Base-by-base conservation (phyloP, 2,113 vertebrate species). In the Leptobrachium ailaonicum region DNA sequence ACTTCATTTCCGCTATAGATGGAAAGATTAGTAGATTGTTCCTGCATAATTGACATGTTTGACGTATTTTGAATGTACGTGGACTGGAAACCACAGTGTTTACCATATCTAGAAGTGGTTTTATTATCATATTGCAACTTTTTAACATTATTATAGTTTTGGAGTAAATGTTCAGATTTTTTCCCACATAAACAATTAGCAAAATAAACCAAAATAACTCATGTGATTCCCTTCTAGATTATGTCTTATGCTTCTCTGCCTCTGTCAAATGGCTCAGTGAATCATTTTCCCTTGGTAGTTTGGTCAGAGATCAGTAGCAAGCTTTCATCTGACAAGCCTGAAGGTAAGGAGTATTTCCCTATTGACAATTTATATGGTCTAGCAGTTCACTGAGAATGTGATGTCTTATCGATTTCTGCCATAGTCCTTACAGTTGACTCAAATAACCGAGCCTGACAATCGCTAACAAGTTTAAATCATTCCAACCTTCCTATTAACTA, bases 391-490 rank as follows among this genome's bases (percentile, higher is more conserved):
- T 12, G 1, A 80, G 86, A 87, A 91, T 92, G 88, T 85, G 77
- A 85, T 73, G 86, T 86, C 84, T 89, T 90, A 93, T 91, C 32
- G 86, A 92, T 92, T 93, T 91, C 89, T 92, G 86, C 85, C 86
- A 87, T 80, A 82, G 86, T 85, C 82, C 86, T 90, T 87, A 88
- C 68, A 87, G 87, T 87, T 87, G 88, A 90, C 87, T 90, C 84
- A 84, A 90, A 89, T 87, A 93, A 89, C 89, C 91, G 88, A 90
- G 85, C 80, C 82, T 91, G 86, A 91, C 92, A 92, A 88, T 87
- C 88, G 90, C 89, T 93, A 92, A 93, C 90, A 92, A 91, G 91
- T 92, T 93, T 92, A 92, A 93, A 91, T 87, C 92, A 92, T 93
- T 92, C 91, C 88, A 88, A 86, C 87, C 56, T 14, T 7, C 83